Percentiles rank a stretch among this genome's conserved stretches.
phyloP scores from a whole-genome alignment of 1,140 invertebrate species.

The Melanaphis sacchari region DNA sequence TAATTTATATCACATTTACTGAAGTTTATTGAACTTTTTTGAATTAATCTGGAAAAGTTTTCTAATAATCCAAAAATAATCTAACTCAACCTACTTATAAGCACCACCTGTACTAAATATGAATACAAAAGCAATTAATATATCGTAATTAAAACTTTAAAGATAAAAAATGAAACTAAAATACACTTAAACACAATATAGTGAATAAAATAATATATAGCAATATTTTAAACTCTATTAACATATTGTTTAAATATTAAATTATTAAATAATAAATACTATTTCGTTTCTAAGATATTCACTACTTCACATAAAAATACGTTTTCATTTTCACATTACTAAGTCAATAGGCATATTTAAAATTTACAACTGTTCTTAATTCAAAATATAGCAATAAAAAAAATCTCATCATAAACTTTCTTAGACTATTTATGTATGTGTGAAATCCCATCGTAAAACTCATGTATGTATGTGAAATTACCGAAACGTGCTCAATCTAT shows the following conservation, averaged over 20 bases:
- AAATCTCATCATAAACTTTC: background rate
- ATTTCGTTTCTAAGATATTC: background rate
- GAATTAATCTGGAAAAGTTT: too few species aligned
- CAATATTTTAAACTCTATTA: too few species aligned
- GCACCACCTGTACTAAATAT: too few species aligned
- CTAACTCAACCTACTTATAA: too few species aligned
- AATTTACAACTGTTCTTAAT: background rate
- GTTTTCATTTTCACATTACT: constrained; percentile 15
- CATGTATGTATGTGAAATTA: constrained; percentile 26
- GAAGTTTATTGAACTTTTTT: too few species aligned
- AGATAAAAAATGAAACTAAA: too few species aligned
- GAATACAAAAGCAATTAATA: too few species aligned
- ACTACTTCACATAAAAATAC: background rate
- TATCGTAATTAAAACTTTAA: too few species aligned
- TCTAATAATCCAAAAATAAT: too few species aligned
- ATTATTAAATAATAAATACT: background rate
- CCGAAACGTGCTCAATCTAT: constrained; percentile 23
- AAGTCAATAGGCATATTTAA: background rate
- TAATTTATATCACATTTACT: too few species aligned
- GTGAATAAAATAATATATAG: too few species aligned
- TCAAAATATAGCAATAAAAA: background rate
- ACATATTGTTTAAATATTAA: background rate
- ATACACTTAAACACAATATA: too few species aligned
- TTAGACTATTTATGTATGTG: background rate
- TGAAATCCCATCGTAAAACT: constrained; percentile 31